Percentiles rank a stretch among this genome's conserved stretches.
phyloP scores from a whole-genome alignment of 37 sponge, comb jelly and placozoan species.

The Beroe ovata region DNA sequence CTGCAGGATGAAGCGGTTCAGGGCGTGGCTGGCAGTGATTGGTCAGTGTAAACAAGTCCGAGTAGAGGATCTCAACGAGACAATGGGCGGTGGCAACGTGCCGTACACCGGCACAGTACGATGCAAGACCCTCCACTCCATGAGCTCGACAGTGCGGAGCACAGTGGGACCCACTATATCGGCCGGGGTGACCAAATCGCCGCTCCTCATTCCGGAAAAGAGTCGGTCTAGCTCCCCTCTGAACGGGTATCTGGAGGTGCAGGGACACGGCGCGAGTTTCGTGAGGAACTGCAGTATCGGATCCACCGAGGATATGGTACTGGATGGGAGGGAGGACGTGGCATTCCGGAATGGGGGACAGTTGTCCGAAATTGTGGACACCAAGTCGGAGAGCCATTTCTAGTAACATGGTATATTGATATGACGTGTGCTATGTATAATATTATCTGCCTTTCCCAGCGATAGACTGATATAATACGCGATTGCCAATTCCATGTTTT shows the following conservation, averaged over 20 bases:
- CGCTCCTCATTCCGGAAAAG: neutral
- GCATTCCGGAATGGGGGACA: neutral
- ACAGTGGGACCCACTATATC: too few relatives aligned
- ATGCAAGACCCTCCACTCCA: neutral
- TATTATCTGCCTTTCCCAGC: too few relatives aligned
- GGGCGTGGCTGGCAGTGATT: neutral
- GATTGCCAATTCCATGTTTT: too few relatives aligned
- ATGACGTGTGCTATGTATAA: too few relatives aligned
- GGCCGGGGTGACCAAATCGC: neutral
- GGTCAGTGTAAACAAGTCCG: neutral
- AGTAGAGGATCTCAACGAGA: constrained; percentile 1
- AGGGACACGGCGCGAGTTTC: neutral
- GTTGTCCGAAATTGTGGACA: neutral
- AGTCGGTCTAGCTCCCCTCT: too few relatives aligned
- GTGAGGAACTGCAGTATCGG: neutral
- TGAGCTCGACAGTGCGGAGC: neutral
- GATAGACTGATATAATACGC: too few relatives aligned
- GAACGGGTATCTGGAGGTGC: neutral
- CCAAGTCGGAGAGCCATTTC: too few relatives aligned
- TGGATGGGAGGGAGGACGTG: neutral
- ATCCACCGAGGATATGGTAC: neutral
- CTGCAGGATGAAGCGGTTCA: constrained; percentile 57
- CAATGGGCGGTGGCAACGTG: neutral
- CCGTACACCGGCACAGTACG: neutral
- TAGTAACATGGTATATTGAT: too few relatives aligned